Percentiles rank a stretch among this genome's conserved stretches.
These are phyloP conservation scores for Herpetotheres cachinnans DNA, from an alignment of 2,113 vertebrate species.

Conservation along the genomic window DNA sequence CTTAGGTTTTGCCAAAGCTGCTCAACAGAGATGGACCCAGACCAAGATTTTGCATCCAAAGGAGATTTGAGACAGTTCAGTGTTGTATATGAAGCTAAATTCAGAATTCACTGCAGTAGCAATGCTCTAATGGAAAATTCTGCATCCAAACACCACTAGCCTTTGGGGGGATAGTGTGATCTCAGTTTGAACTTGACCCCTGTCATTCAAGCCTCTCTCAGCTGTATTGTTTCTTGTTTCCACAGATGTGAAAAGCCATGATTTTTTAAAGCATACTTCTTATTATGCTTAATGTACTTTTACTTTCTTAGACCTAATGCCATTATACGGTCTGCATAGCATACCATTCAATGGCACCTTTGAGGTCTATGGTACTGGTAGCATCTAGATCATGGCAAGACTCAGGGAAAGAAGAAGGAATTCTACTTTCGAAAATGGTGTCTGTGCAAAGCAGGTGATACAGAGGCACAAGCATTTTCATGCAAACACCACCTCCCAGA, in stretches of 20 bases:
- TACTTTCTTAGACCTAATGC: background rate
- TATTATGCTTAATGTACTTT: background rate
- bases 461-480: background rate
- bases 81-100: background rate
- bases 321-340: background rate
- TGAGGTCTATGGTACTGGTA: background rate
- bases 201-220: background rate
- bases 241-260: background rate
- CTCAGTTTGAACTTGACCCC: background rate
- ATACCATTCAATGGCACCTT: background rate
- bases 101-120: background rate
- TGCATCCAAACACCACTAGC: background rate
- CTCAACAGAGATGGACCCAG: background rate
- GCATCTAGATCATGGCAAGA: background rate
- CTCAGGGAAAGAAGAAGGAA: background rate
- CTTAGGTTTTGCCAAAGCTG: background rate
- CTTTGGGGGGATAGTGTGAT: background rate
- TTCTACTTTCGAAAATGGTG: background rate
- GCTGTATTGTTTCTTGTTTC: background rate
- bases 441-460: background rate
- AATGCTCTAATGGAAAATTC: background rate
- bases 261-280: background rate
- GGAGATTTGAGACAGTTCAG: background rate
- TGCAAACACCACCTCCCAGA: background rate
- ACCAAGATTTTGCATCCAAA: background rate